phyloP scores from a whole-genome alignment of 2,797 vertebrate species.

The Girardinus metallicus region DNA sequence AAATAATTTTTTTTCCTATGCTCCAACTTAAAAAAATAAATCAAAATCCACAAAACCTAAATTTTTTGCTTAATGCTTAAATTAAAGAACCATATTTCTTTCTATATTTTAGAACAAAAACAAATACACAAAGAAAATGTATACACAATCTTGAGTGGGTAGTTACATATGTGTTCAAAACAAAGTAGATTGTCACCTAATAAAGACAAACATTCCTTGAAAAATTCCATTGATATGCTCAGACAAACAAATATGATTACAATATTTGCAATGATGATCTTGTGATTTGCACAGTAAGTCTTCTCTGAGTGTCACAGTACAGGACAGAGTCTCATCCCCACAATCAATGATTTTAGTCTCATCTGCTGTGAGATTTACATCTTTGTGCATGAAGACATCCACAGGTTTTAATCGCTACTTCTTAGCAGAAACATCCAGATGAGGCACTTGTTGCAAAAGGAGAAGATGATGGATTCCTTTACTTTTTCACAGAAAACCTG shows the following conservation, averaged over 20 bases:
- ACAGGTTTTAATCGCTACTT: neutral
- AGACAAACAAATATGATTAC: neutral
- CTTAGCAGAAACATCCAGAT: neutral
- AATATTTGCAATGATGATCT: neutral
- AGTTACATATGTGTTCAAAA: neutral
- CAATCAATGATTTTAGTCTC: neutral
- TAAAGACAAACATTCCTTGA: neutral
- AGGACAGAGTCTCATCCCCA: neutral
- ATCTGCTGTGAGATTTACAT: neutral
- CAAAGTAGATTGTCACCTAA: neutral
- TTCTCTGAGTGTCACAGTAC: neutral
- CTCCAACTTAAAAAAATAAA: neutral
- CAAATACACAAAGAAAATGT: neutral
- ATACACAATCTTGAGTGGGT: neutral
- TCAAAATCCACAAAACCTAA: neutral
- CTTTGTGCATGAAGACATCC: neutral
- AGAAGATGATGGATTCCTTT: neutral
- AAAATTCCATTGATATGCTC: neutral
- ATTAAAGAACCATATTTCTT: neutral
- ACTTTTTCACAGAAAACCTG: neutral
- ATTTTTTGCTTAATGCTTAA: neutral
- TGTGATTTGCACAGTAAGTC: neutral
- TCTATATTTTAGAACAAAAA: neutral
- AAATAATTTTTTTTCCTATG: neutral
- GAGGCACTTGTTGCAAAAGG: neutral